Percentiles rank a stretch among this genome's conserved stretches.
Evolutionary conservation across 2,888 invertebrate species (phyloP).

Genomic region (Dermolepida albohirtum): DNA sequence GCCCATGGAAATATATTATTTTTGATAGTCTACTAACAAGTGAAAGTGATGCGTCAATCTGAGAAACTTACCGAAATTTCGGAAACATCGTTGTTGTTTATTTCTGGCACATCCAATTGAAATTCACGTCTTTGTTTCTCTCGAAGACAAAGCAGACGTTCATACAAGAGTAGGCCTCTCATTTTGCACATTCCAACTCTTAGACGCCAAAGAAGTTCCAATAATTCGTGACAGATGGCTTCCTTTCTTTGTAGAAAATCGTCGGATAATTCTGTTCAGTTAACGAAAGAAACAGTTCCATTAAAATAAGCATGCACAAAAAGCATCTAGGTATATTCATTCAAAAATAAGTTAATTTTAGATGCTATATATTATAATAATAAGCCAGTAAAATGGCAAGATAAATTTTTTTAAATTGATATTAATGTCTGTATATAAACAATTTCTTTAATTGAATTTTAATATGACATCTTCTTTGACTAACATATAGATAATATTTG

Average conservation of each 20-base stretch:
- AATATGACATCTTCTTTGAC: too few species aligned
- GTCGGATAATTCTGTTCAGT: constrained; percentile 70
- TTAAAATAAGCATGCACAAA: too few species aligned
- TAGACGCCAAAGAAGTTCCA: constrained; percentile 70
- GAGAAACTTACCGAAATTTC: constrained; percentile 17
- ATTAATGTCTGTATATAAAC: too few species aligned
- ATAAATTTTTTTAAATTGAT: too few species aligned
- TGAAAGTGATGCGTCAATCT: background rate
- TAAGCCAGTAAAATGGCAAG: too few species aligned
- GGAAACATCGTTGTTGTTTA: constrained; percentile 24
- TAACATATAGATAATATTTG: too few species aligned
- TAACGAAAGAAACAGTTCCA: constrained; percentile 15
- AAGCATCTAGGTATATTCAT: too few species aligned
- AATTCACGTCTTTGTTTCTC: constrained; percentile 46
- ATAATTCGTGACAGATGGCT: constrained; percentile 71
- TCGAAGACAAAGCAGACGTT: constrained; percentile 53
- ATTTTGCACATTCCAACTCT: constrained; percentile 67
- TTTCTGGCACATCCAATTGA: constrained; percentile 6
- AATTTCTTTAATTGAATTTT: too few species aligned
- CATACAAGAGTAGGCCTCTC: constrained; percentile 60
- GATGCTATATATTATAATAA: too few species aligned
- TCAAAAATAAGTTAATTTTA: too few species aligned
- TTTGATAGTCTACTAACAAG: background rate
- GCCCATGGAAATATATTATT: constrained; percentile 7
- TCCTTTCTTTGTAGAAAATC: constrained; percentile 71